phyloP scores from a whole-genome alignment of 2,888 invertebrate species.

The Zootermopsis nevadensis region DNA sequence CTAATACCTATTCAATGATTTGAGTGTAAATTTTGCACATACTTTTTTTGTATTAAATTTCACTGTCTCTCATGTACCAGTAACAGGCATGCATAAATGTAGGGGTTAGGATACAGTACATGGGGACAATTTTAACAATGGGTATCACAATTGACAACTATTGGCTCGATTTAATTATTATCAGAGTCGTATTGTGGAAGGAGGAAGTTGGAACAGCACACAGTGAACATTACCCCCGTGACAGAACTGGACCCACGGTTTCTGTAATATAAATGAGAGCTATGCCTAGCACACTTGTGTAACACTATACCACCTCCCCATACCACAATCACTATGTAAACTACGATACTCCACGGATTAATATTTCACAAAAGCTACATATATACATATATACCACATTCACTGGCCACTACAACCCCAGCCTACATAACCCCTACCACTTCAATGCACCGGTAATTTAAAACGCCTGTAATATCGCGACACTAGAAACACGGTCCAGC shows the following conservation, averaged over 20 bases:
- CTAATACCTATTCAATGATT: conserved; percentile 33
- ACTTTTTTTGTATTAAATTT: conserved; percentile 42
- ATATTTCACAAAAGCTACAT: conserved; percentile 38
- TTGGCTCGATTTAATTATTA: conserved; percentile 43
- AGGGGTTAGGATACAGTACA: neutral
- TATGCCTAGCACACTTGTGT: neutral
- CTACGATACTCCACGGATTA: conserved; percentile 42
- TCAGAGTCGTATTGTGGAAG: conserved; percentile 17
- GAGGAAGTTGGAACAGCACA: neutral
- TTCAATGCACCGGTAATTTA: conserved; percentile 43
- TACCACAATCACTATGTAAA: neutral
- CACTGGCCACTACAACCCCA: conserved; percentile 15
- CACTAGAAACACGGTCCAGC: neutral
- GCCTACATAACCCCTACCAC: neutral
- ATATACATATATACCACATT: conserved; percentile 9
- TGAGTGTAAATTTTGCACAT: conserved; percentile 37
- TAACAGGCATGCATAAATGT: conserved; percentile 14
- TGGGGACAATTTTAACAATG: conserved; percentile 38
- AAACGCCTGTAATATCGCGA: conserved; percentile 40
- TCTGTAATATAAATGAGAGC: conserved; percentile 20
- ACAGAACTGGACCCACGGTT: neutral
- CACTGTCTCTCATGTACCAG: conserved; percentile 24
- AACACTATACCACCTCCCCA: neutral
- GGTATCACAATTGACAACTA: conserved; percentile 42
- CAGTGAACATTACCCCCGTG: neutral